Evolutionary conservation across 2,888 invertebrate species (phyloP).

Genomic region (Argyra leucocephala): DNA sequence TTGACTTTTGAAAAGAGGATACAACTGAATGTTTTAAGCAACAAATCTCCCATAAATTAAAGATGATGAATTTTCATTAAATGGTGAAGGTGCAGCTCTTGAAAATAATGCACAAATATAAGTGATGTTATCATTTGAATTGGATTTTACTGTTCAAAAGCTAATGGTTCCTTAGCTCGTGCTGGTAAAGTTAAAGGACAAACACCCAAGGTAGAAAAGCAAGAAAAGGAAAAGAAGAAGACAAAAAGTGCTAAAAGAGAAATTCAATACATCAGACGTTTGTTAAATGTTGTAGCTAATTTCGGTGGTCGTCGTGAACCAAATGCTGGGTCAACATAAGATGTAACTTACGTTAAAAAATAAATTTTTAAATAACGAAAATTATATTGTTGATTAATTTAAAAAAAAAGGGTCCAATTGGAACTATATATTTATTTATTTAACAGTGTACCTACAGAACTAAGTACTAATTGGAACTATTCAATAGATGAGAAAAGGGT

Average conservation of each 20-base stretch:
- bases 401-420: no score
- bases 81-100: conserved; percentile 56
- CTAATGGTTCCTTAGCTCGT: conserved; percentile 99
- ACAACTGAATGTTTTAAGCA: conserved; percentile 39
- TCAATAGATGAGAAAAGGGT: no score
- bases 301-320: conserved; percentile 95
- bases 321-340: conserved; percentile 74
- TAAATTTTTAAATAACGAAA: neutral
- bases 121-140: conserved; percentile 55
- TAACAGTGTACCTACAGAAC: no score
- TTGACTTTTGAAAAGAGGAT: conserved; percentile 40
- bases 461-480: no score
- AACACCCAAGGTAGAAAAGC: conserved; percentile 98
- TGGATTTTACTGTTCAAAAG: conserved; percentile 86
- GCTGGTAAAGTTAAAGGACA: conserved; percentile 99
- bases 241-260: conserved; percentile 97
- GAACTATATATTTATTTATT: no score
- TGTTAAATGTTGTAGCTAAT: conserved; percentile 91
- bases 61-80: conserved; percentile 56
- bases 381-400: no score
- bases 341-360: neutral
- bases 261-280: conserved; percentile 96
- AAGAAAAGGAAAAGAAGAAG: conserved; percentile 99
- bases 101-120: conserved; percentile 58
- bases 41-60: conserved; percentile 35